Percentiles rank a stretch among this genome's conserved stretches.
phyloP scores from a whole-genome alignment of 2,888 invertebrate species.

The Eupithecia abbreviata region DNA sequence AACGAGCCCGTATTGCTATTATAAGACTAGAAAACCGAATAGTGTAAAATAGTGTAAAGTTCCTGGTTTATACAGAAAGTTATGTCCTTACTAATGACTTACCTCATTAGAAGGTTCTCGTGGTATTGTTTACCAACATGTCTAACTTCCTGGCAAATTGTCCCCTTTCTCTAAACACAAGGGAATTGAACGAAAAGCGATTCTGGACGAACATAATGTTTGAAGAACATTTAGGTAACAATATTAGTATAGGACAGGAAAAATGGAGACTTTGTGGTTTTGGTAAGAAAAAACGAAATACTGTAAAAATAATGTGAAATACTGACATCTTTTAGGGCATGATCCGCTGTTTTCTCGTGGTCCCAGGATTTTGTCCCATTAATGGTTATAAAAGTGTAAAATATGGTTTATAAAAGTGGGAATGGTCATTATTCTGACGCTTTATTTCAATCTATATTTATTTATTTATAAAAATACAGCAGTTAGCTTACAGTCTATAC shows the following conservation, averaged over 20 bases:
- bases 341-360: too few species aligned
- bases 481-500: too few species aligned
- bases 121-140: constrained; percentile 19
- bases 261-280: background rate
- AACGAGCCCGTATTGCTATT: background rate
- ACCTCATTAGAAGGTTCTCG: constrained; percentile 52
- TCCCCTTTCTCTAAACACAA: constrained; percentile 15
- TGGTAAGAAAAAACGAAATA: background rate
- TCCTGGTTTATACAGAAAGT: background rate
- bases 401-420: too few species aligned
- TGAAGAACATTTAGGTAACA: background rate
- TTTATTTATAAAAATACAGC: too few species aligned
- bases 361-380: too few species aligned
- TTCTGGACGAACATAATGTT: background rate
- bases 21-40: background rate
- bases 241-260: background rate
- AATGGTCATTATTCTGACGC: background rate
- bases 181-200: background rate
- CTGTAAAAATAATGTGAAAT: too few species aligned
- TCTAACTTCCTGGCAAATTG: constrained; percentile 9
- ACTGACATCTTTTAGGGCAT: too few species aligned
- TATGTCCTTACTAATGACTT: constrained; percentile 46
- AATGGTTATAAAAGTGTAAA: too few species aligned
- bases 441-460: background rate
- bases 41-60: background rate